phyloP scores from a whole-genome alignment of 53 echinoderm and acorn worm species.

The Hippasteria phrygiana region DNA sequence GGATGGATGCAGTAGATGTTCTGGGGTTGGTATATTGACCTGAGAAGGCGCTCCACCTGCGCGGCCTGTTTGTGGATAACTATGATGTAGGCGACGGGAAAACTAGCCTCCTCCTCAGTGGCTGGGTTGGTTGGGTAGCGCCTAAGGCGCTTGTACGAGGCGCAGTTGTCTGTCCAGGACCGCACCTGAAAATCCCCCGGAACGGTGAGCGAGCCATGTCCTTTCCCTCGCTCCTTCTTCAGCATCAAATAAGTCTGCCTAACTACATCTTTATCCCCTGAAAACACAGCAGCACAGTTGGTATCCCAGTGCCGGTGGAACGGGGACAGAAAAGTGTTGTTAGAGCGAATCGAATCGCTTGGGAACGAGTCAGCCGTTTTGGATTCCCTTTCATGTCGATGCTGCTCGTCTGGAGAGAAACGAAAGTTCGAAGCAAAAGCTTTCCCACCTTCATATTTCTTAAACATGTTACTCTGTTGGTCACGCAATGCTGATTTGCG shows the following conservation, averaged over 20 bases:
- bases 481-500: background rate
- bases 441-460: background rate
- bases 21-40: slow-evolving; percentile 94
- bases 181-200: slow-evolving; percentile 70
- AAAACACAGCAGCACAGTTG: slow-evolving; percentile 80
- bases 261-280: slow-evolving; percentile 56
- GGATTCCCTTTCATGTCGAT: background rate
- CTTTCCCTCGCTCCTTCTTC: slow-evolving; percentile 37
- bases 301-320: slow-evolving; percentile 80
- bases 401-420: too few relatives aligned
- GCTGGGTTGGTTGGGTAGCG: slow-evolving; percentile 53
- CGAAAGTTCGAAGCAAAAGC: too few relatives aligned
- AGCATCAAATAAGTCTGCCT: slow-evolving; percentile 59
- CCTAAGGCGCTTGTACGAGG: slow-evolving; percentile 39
- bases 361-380: background rate
- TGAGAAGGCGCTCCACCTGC: slow-evolving; percentile 89
- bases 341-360: background rate
- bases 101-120: slow-evolving; percentile 70
- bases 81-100: slow-evolving; percentile 78
- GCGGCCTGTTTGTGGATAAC: slow-evolving; percentile 71
- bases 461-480: background rate
- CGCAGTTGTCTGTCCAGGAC: slow-evolving; percentile 74
- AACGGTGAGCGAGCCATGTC: slow-evolving; percentile 59
- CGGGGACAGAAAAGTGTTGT: slow-evolving; percentile 14
- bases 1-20: slow-evolving; percentile 96